Evolutionary conservation across 2,113 vertebrate genomes (phyloP).

Genomic region (Scortum barcoo): DNA sequence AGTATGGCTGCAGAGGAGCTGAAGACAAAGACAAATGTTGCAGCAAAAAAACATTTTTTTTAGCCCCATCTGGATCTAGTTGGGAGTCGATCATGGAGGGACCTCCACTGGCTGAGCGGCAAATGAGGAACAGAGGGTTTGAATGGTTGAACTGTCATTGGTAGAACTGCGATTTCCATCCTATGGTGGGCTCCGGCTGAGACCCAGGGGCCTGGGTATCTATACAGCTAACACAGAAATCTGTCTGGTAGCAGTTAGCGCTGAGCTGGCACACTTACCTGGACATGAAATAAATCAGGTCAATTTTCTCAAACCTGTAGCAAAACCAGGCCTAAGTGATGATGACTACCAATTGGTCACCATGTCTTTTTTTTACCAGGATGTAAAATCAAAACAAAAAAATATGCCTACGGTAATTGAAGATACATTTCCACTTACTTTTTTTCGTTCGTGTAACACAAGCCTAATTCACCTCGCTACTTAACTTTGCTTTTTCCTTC

Average conservation of each 20-base stretch:
- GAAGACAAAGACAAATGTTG: conserved; percentile 85
- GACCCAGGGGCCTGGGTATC: conserved; percentile 39
- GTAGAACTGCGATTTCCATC: conserved; percentile 85
- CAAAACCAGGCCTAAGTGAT: conserved; percentile 81
- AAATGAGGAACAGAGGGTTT: conserved; percentile 92
- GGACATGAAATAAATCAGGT: conserved; percentile 88
- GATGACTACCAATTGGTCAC: conserved; percentile 83
- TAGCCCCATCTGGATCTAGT: conserved; percentile 92
- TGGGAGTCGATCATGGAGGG: conserved; percentile 86
- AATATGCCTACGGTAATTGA: conserved; percentile 33
- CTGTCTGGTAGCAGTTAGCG: conserved; percentile 84
- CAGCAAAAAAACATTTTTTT: conserved; percentile 73
- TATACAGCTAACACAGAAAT: conserved; percentile 82
- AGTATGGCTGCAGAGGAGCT: conserved; percentile 78
- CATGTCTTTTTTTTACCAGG: conserved; percentile 49
- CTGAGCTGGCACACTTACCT: conserved; percentile 80
- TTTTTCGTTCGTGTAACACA: conserved; percentile 69
- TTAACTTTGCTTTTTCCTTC: conserved; percentile 51
- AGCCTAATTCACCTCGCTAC: conserved; percentile 61
- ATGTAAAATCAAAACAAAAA: conserved; percentile 59
- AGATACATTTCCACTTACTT: conserved; percentile 61
- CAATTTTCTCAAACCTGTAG: conserved; percentile 82
- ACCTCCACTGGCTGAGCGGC: conserved; percentile 87
- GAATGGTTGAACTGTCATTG: conserved; percentile 92
- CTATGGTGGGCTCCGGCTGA: conserved; percentile 79